Evolutionary conservation across 2,113 vertebrate genomes (phyloP), one percentile per base, ranked within the genome.

Genomic region (Bothrops jararaca): DNA sequence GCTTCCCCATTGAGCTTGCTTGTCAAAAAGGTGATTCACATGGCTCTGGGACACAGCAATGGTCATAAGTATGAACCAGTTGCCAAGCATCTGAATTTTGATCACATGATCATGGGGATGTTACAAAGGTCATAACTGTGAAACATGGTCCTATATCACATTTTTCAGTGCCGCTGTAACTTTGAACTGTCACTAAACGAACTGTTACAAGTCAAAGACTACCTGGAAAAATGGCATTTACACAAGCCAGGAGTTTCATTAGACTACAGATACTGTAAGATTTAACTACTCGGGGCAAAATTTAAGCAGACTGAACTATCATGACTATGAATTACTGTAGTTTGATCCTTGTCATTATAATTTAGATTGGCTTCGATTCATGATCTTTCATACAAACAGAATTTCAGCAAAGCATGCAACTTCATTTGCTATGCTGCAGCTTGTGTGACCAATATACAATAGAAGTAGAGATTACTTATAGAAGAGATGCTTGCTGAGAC

Each of bases 401-500:
- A 24, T 64, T 89, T 34, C 50, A 92, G 58, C 12, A 60, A 52
- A 39, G 29, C 53, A 26, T 29, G 1, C 10, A 58, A 89, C 29
- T 60, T 86, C 42, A 50, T 57, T 45, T 85, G 52, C 48, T 45
- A 11, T 39, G 60, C 24, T 34, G 57, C 6, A 42, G 3, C 26
- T 42, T 39, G 45, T 26, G 45, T 89, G 69, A 52, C 1, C 85
- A 39, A 85, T 10, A 24, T 48, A 39, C 29, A 22, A 15, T 39
- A 53, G 88, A 57, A 20, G 34, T 39, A 58, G 53, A 20, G 20
- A 42, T 58, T 45, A 85, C 53, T 57, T 69, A 34, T 42, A 13
- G 52, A 58, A 45, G 24, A 89, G 26, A 93, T 69, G 20, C n/a
- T 85, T 86, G 45, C 88, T 92, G 88, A 48, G 92, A 48, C 74